Evolutionary conservation across 2,888 invertebrate species (phyloP), one percentile per base, ranked within the genome.

Genomic region (Archaeoteleia sp.): DNA sequence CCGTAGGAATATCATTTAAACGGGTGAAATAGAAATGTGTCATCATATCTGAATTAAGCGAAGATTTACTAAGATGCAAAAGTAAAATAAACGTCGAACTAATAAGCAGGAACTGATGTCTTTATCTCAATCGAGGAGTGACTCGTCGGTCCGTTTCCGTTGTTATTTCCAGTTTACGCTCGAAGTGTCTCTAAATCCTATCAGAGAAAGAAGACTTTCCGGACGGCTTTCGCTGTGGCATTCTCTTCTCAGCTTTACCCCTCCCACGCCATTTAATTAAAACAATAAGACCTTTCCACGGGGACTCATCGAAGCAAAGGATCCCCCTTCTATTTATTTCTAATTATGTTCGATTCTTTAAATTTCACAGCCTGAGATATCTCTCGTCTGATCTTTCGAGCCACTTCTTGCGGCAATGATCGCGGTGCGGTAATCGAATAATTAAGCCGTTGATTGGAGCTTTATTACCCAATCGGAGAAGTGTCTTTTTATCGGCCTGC

Each of bases 361-460:
- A 81, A 73, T 72, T 72, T 62, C 66, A 10, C 27, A 46, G 6
- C 23, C 35, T 25, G 23, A n/a, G 42, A 17, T 43, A 23, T 61
- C 71, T 63, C 49, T 60, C 73, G 65, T 58, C 51, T 48, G 55
- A 49, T 32, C 46, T 14, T 55, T 42, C 49, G n/a, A 7, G 25
- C 27, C 9, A 46, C n/a, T 58, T 46, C 53, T 46, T 62, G 54
- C 48, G 45, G 45, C 66, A 65, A 66, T 66, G 57, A 49, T 63
- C 43, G 48, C 25, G 66, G 62, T 67, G 66, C 66, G 70, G 78
- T 84, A 83, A 84, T 83, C 84, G 82, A 84, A 84, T 84, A 84
- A 84, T 83, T 83, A 83, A 84, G 82, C 83, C 79, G 81, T 83
- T 84, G 84, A 83, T 84, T 84, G 84, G 80, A 82, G 83, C 83